These are phyloP conservation scores for Phaethornis superciliosus DNA, from an alignment of 2,113 vertebrate genomes.

Conservation along the genomic window DNA sequence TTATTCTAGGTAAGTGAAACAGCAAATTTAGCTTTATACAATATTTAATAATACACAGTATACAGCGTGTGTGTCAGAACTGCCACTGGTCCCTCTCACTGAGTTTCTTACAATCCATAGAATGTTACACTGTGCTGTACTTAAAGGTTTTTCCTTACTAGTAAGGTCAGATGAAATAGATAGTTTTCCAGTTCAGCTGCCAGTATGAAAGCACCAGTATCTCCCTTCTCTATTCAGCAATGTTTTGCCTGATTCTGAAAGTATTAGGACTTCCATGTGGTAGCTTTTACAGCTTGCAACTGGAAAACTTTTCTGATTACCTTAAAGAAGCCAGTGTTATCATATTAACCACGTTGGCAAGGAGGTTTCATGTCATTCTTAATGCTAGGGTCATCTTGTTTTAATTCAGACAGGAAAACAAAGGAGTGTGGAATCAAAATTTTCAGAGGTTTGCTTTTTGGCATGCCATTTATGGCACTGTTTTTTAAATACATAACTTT, in stretches of 20 bases:
- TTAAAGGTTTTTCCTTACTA: not conserved
- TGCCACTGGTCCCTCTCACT: not conserved
- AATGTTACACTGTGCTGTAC: not conserved
- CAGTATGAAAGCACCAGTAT: not conserved
- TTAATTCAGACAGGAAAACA: not conserved
- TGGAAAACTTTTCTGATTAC: not conserved
- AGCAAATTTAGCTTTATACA: not conserved
- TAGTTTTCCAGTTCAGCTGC: not conserved
- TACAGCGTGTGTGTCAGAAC: not conserved
- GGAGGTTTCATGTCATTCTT: not conserved
- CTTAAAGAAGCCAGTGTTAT: not conserved
- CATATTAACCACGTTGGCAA: not conserved
- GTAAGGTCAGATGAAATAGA: not conserved
- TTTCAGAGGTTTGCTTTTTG: not conserved
- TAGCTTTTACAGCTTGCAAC: not conserved
- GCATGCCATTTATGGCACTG: not conserved
- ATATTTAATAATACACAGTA: not conserved
- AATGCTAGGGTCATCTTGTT: not conserved
- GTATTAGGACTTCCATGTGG: not conserved
- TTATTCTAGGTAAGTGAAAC: constrained; percentile 82
- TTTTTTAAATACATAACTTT: not conserved
- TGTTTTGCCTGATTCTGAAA: not conserved
- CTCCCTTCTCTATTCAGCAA: not conserved
- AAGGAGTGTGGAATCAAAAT: not conserved
- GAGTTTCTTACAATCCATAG: not conserved